A percentile compares a stretch with the other conserved stretches of the same genome.
phyloP scores from a whole-genome alignment of 2,113 vertebrate genomes.

The Ceyx melanurus region DNA sequence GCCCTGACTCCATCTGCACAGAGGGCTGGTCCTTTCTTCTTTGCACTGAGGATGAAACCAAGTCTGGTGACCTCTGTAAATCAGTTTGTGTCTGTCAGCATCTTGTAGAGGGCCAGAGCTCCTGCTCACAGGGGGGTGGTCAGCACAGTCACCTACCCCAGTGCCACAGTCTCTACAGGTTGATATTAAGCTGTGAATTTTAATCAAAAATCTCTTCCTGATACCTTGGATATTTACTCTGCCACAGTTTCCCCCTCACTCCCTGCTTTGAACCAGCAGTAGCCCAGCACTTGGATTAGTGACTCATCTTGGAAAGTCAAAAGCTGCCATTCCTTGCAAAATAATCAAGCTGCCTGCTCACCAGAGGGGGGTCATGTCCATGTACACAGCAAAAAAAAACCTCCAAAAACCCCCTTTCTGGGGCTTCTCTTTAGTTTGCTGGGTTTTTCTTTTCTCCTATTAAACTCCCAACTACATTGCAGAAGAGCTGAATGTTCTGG shows the following conservation, averaged over 20 bases:
- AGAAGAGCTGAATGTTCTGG: background rate
- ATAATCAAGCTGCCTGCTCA: background rate
- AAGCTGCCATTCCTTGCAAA: background rate
- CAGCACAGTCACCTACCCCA: background rate
- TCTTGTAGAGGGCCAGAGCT: background rate
- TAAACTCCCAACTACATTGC: background rate
- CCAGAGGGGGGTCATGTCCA: background rate
- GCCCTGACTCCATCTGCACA: accelerated
- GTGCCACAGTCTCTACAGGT: background rate
- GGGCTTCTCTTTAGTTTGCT: background rate
- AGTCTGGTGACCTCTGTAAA: background rate
- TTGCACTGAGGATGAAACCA: background rate
- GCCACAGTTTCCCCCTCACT: background rate
- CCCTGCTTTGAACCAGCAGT: background rate
- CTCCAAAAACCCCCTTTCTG: background rate
- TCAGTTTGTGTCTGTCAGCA: accelerated
- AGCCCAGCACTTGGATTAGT: background rate
- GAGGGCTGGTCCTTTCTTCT: background rate
- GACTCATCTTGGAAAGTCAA: background rate
- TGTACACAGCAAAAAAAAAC: background rate
- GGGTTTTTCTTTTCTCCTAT: background rate
- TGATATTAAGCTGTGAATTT: background rate
- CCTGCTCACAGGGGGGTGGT: background rate
- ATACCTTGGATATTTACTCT: background rate
- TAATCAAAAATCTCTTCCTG: background rate